Base-by-base conservation (phyloP, 92 coral and sea anemone species). In the Porites rus region DNA sequence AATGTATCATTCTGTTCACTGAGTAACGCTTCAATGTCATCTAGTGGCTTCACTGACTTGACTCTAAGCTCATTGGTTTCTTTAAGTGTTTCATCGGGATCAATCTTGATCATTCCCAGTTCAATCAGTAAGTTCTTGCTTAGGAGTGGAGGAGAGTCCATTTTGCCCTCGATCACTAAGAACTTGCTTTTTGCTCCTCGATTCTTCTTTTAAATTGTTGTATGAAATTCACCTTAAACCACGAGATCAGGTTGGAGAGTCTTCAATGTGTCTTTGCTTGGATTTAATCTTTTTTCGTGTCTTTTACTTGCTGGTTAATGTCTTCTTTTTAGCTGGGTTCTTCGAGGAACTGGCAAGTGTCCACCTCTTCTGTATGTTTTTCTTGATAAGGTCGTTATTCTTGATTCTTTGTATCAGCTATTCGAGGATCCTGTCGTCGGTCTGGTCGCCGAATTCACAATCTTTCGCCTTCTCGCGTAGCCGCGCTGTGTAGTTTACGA, bases 371-470 rank as follows among this genome's bases (percentile, higher is more conserved):
- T 74, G 70, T 2, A 92, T 92, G 71, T 73, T 60, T 77, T 66
- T 81, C 80, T 88, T 85, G 11, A 88, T 78, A 14, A 56, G 18
- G 11, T 89, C 91, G 25, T 86, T 76, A 52, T 92, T 81, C 60
- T 76, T 77, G 31, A 92, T 69, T 20, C 89, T 88, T 71, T 93
- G 92, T 18, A 93, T 93, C 65, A 90, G n/a, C 59, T 93, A 92
- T 75, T 90, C 91, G 16, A 84, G 17, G 16, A 91, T 88, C 79
- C 93, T 83, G 14, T 94, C 90, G 65, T 94, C 78, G 11, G 51
- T 4, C 22, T 85, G 85, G 50, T 65, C 87, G 1, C 89, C 87
- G 28, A 91, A 84, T 65, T 93, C 94, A 24, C 97, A 91, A 1
- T 93, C 90, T 61, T 74, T 91, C 6, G 86, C 90, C 53, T 82